Base-by-base conservation (phyloP, 2,888 invertebrate genomes). In the Campaea margaritaria region DNA sequence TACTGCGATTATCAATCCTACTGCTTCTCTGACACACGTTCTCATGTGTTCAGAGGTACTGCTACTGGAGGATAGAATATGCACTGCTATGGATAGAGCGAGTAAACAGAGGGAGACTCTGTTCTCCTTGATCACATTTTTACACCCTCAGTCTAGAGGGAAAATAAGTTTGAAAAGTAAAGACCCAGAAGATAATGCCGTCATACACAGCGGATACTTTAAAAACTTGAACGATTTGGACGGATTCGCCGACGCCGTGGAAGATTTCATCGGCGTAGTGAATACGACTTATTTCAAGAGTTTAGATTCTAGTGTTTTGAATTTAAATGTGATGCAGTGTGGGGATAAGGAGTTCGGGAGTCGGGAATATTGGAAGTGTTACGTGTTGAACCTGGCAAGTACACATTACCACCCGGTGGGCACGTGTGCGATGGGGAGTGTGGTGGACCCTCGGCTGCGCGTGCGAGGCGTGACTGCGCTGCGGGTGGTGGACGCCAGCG, bases 401-500 rank as follows among this genome's bases (percentile, higher is more conserved):
- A 78, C 80, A 5, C 76, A 80, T 27, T 85, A 70, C 59, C 82
- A 82, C 46, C 74, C 75, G 0, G 67, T 70, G 7, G 76, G 80
- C 0, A 79, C 80, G 10, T 79, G 79, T 60, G 69, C 71, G 0
- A 81, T 82, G 79, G 81, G 79, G 15, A 74, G 75, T 1, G 81
- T 80, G 3, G 75, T 82, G 1, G 76, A 78, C 49, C 64, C 63
- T 21, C 56, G 70, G 12, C 49, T 80, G 45, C 54, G 53, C 43
- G 93, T 95, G 0, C 85, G 93, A 65, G 95, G 95, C 0, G 83
- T 94, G 0, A 81, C 84, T 50, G 85, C 92, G 0, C 76, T 95
- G 8, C 83, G 94, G 42, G 94, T 95, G 4, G 94, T 94, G 3
- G 95, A 95, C 68, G 94, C 94, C 0, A 94, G 94, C 58, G 86